Evolutionary conservation across 2,888 invertebrate genomes (phyloP), one percentile per base, ranked within the genome.

Genomic region (Patella caerulea): DNA sequence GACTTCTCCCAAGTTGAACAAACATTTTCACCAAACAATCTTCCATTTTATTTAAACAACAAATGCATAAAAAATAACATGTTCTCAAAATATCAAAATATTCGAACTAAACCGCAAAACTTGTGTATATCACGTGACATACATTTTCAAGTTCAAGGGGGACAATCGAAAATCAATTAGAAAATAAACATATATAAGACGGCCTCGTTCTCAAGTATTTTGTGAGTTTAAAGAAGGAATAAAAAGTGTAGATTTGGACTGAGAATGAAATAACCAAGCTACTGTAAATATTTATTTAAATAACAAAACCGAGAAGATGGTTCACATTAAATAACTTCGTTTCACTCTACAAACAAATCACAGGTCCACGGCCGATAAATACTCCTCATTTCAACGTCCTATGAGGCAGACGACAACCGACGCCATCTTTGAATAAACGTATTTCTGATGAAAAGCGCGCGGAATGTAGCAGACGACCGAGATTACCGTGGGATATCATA

Each of bases 401-500:
- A 14, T 15, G 65, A 24, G 65, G 65, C 65, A 65, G 65, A 65
- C 65, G 65, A 65, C 65, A 19, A n/a, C 24, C 12, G 24, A 19
- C 65, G 65, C 65, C 65, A 65, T 65, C 14, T 65, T 65, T 24
- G 19, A 65, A 65, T 65, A 65, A 65, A 65, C 65, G 65, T 65
- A 19, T 65, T 65, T 24, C 12, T 11, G 65, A 11, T 12, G 65
- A 65, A 65, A 65, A 65, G 65, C 65, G 65, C 65, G 5, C 12
- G 65, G 65, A 65, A 65, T 65, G 65, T 65, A 24, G 65, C 65
- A 65, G 65, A 65, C 65, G 65, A 65, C 19, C 19, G n/a, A n/a
- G 65, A 65, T 19, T 65, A 65, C 65, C 65, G 65, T 65, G 65
- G 65, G 65, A 65, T 65, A 65, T 65, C 24, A 65, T 65, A 24